Conservation (phyloP, 2,888 invertebrate species). For the Agriopis leucophaearia region DNA sequence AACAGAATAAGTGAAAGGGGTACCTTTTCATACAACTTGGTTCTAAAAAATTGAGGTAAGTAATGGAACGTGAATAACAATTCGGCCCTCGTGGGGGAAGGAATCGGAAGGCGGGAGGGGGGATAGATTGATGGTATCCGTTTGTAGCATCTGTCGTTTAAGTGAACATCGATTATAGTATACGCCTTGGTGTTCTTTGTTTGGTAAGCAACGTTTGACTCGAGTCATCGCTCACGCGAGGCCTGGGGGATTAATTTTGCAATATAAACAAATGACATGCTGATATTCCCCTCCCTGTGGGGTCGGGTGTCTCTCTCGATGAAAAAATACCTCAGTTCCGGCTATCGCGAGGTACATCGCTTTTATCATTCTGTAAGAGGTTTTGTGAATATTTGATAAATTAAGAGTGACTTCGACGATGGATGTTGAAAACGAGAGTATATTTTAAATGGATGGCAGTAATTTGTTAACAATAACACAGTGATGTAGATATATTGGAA, state of each 20-base stretch:
- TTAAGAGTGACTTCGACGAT: constrained; percentile 54
- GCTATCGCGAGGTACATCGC: constrained; percentile 57
- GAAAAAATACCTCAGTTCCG: constrained; percentile 62
- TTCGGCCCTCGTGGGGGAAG: constrained; percentile 69
- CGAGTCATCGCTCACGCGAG: constrained; percentile 70
- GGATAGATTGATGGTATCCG: constrained; percentile 83
- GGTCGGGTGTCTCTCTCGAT: constrained; percentile 51
- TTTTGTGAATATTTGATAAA: constrained; percentile 66
- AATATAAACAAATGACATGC: constrained; percentile 78
- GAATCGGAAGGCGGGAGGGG: constrained; percentile 56
- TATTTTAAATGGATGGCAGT: constrained; percentile 23
- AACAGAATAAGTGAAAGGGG: constrained; percentile 84
- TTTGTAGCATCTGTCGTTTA: constrained; percentile 86
- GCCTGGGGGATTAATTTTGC: constrained; percentile 73
- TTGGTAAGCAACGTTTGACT: constrained; percentile 77
- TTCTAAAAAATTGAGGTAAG: constrained; percentile 85
- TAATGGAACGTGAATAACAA: constrained; percentile 86
- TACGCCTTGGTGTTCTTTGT: constrained; percentile 81
- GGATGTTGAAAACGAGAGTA: constrained; percentile 45
- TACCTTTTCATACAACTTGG: constrained; percentile 80
- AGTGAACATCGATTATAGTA: constrained; percentile 84
- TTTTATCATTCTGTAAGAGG: constrained; percentile 64
- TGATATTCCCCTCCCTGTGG: constrained; percentile 65
- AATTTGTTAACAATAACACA: not conserved
- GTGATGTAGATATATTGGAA: not conserved